Base-by-base conservation (phyloP, 2,797 vertebrate species). In the Labeo calbasu region DNA sequence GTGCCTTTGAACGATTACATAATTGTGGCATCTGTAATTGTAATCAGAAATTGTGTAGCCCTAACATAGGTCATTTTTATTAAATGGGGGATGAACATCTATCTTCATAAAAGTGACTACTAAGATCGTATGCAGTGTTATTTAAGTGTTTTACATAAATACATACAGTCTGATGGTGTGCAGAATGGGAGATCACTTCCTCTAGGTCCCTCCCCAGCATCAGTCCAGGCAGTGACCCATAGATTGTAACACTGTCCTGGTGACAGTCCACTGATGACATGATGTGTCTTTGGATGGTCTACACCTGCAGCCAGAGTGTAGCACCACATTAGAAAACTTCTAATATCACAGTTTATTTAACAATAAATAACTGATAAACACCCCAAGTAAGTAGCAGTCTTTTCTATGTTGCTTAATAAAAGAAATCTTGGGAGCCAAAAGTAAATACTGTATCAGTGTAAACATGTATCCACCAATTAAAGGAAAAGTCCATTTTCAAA, bases 191-290 rank as follows among this genome's bases (percentile, higher is more conserved):
- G 23, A 13, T 68, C n/a, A 12, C 10, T 70, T 86, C 90, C 68
- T 14, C 5, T n/a, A 2, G 92, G 93, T 1, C 97, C 93, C 86
- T 98, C 96, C 4, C 97, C 97, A n/a, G 84, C 88, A 0, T 88
- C 86, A 0, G 96, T 98, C 8, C 91, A 92, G 11, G 95, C 96
- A 0, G 95, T 97, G 94, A 98, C 93, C 95, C 95, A 96, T 1
- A 98, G 87, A 2, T 17, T 59, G 36, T 98, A 97, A 2, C 0
- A 25, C 55, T 91, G 63, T 3, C 86, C 85, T 0, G 81, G 88
- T 66, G 85, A 73, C 68, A 95, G 85, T n/a, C 10, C 79, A 0
- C 77, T 3, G 46, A 96, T 66, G 88, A 73, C 19, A 84, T 77
- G 89, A 13, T 81, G 23, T 86, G 21, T 85, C 13, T 8, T 57